These are phyloP conservation scores for Sinocyclocheilus anophthalmus DNA, from an alignment of 2,113 vertebrate genomes.

Conservation along the genomic window DNA sequence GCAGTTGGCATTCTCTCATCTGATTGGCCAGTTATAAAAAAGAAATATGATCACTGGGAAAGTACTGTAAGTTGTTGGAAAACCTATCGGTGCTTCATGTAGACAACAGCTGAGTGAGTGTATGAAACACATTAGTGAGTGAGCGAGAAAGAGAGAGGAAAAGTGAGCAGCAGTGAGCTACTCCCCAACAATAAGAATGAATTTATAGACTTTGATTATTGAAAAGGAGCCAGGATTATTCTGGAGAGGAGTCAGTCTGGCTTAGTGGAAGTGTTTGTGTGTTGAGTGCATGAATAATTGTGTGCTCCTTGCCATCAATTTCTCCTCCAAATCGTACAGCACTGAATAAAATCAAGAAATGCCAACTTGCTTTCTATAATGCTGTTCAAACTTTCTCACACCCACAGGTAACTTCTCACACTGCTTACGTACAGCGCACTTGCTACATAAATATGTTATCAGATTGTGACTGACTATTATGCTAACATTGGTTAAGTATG, in stretches of 20 bases:
- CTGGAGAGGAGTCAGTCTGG: constrained; percentile 53
- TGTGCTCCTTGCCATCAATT: too few species aligned
- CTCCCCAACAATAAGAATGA: constrained; percentile 47
- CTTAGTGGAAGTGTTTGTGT: constrained; percentile 14
- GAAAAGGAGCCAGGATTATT: constrained; percentile 54
- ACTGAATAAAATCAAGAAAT: not conserved
- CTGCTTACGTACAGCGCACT: not conserved
- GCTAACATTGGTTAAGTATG: not conserved
- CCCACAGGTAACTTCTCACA: not conserved
- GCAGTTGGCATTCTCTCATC: not conserved
- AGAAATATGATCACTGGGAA: constrained; percentile 7
- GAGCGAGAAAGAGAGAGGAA: not conserved
- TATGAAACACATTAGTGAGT: not conserved
- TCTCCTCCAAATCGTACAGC: not conserved
- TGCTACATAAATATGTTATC: not conserved
- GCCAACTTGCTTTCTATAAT: not conserved
- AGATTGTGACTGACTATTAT: not conserved
- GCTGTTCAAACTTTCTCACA: not conserved
- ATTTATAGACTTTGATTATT: constrained; percentile 54
- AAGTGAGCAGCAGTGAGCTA: not conserved
- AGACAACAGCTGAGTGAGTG: constrained; percentile 25
- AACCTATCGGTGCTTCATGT: not conserved
- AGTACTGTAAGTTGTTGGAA: not conserved
- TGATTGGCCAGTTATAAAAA: not conserved
- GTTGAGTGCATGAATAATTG: not conserved